Percentiles rank a stretch among this genome's conserved stretches.
phyloP scores from a whole-genome alignment of 2,113 vertebrate species.

The Lophura nycthemera region DNA sequence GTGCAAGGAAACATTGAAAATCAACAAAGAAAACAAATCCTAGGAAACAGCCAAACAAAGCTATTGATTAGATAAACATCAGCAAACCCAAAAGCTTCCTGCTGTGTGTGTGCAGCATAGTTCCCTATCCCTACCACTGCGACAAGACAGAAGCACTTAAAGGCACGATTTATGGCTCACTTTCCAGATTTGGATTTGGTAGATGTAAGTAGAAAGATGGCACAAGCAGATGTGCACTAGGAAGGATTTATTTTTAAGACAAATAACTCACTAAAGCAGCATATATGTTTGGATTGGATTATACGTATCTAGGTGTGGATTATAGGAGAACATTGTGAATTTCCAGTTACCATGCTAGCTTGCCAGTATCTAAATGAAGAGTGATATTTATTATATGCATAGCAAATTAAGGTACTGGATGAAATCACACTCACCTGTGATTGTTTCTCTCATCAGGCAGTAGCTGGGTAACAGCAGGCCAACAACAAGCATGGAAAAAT shows the following conservation, averaged over 20 bases:
- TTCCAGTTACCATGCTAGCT: not conserved
- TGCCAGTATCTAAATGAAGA: not conserved
- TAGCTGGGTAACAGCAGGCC: conserved; percentile 32
- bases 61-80: not conserved
- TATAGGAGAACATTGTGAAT: not conserved
- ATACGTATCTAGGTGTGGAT: not conserved
- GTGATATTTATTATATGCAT: not conserved
- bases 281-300: not conserved
- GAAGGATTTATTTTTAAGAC: not conserved
- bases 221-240: not conserved
- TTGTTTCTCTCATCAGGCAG: conserved; percentile 20
- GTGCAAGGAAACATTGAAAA: not conserved
- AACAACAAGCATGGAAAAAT: not conserved
- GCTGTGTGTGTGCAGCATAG: rapidly evolving
- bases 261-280: not conserved
- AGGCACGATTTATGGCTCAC: not conserved
- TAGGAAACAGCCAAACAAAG: not conserved
- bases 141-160: not conserved
- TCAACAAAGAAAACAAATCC: not conserved
- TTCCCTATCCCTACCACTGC: not conserved
- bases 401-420: not conserved
- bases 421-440: not conserved
- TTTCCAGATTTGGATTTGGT: not conserved
- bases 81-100: not conserved
- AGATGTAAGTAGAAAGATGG: not conserved